Conservation (phyloP, 37 sponge, comb jelly and placozoan species). For the Agelas oroides region DNA sequence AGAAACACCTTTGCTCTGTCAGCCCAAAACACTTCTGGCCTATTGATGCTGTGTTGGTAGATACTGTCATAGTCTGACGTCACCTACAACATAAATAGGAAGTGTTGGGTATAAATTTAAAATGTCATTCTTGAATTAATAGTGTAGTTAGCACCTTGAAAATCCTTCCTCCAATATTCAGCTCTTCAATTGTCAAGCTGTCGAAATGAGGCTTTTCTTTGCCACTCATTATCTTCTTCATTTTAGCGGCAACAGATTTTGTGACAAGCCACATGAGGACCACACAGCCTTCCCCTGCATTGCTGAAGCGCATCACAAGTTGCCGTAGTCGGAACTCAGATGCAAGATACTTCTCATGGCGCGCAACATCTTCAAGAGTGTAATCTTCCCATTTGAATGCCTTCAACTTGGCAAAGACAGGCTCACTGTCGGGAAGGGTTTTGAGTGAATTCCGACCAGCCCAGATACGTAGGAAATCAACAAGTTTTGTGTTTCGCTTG, state of each 20-base stretch:
- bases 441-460: too few relatives aligned
- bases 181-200: too few relatives aligned
- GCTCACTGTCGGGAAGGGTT: too few relatives aligned
- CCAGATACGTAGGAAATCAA: too few relatives aligned
- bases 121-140: background rate
- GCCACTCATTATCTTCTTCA: background rate
- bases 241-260: background rate
- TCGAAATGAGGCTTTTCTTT: too few relatives aligned
- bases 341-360: background rate
- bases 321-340: background rate
- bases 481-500: too few relatives aligned
- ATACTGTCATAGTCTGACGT: slow-evolving; percentile 4
- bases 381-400: background rate
- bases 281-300: background rate
- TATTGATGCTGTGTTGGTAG: slow-evolving; percentile 61
- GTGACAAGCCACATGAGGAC: slow-evolving; percentile 2
- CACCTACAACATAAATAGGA: too few relatives aligned
- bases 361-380: background rate
- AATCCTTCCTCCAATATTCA: too few relatives aligned
- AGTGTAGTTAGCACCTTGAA: too few relatives aligned
- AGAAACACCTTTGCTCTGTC: slow-evolving; percentile 57
- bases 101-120: too few relatives aligned
- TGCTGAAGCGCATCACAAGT: background rate
- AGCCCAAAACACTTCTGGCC: slow-evolving; percentile 75
- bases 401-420: too few relatives aligned